Base-by-base conservation (phyloP, 1,140 invertebrate species). In the Riptortus pedestris region DNA sequence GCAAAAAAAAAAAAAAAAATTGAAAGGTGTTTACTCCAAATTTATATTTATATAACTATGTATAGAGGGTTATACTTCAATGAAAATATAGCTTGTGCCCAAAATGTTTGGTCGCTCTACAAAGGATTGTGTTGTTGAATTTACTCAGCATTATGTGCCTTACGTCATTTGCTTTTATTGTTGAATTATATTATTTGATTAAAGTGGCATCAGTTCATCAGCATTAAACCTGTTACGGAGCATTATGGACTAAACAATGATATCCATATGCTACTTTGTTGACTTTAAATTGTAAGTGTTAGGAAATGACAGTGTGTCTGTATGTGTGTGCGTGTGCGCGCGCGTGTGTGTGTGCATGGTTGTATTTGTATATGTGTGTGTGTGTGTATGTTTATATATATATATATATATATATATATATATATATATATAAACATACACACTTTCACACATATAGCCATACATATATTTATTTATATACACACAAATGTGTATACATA, bases 101-200 rank as follows among this genome's bases (percentile, higher is more conserved):
- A 59, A 28, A 27, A 51, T 47, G 55, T 29, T 26, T 28, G 65
- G 65, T 57, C 55, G 48, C 65, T 48, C 61, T 66, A 68, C 61
- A 61, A 68, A 69, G 65, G 63, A 68, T 69, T 69, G 68, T 67
- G 66, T 69, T 69, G 62, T 65, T 69, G 65, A 66, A 69, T 68
- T 68, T 68, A 69, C 68, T 69, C 67, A 69, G 68, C 68, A 67
- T 69, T 69, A 69, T 69, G 68, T 69, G 68, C 68, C 68, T 69
- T 69, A 69, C 63, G 68, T 69, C 68, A 48, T 67, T 69, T 67
- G 67, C 62, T 69, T 69, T 67, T 67, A 63, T 65, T 65, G 66
- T 67, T 67, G 47, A 67, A 62, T 65, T 65, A 59, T 65, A 65
- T 65, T 63, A 48, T 67, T 65, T 67, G 27, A 62, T 67, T 63